phyloP scores from a whole-genome alignment of 2,888 invertebrate genomes.

The Norana najaformis region DNA sequence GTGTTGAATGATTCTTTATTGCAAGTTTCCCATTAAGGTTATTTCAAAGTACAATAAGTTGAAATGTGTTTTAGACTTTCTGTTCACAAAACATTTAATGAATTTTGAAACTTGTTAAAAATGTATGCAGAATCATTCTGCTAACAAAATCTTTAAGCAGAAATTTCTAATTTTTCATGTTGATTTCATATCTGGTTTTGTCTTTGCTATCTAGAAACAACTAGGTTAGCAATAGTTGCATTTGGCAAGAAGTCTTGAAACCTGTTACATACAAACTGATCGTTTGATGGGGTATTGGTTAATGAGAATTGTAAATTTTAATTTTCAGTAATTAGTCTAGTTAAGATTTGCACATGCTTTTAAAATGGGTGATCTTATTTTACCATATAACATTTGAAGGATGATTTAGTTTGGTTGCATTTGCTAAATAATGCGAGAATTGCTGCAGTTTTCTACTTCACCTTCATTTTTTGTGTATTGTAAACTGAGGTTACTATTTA shows the following conservation, averaged over 20 bases:
- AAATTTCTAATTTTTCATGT: background rate
- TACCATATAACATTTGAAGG: background rate
- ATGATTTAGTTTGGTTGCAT: background rate
- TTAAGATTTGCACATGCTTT: background rate
- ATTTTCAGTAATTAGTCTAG: background rate
- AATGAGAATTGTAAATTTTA: too few species aligned
- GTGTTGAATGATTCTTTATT: background rate
- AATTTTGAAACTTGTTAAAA: background rate
- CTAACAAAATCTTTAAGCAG: background rate
- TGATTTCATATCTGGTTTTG: background rate
- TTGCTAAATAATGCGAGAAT: background rate
- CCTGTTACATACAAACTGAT: too few species aligned
- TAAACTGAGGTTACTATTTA: background rate
- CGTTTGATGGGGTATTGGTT: too few species aligned
- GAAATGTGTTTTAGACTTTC: too few species aligned
- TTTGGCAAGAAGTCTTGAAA: background rate
- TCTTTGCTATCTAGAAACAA: background rate
- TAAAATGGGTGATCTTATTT: background rate
- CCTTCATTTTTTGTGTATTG: background rate
- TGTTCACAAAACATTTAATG: too few species aligned
- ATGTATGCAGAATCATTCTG: background rate
- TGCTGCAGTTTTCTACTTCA: background rate
- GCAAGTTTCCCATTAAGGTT: background rate
- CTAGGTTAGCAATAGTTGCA: background rate
- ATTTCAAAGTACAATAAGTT: too few species aligned